Evolutionary conservation across 2,797 vertebrate genomes (phyloP), one percentile per base, ranked within the genome.

Genomic region (Merluccius polli): DNA sequence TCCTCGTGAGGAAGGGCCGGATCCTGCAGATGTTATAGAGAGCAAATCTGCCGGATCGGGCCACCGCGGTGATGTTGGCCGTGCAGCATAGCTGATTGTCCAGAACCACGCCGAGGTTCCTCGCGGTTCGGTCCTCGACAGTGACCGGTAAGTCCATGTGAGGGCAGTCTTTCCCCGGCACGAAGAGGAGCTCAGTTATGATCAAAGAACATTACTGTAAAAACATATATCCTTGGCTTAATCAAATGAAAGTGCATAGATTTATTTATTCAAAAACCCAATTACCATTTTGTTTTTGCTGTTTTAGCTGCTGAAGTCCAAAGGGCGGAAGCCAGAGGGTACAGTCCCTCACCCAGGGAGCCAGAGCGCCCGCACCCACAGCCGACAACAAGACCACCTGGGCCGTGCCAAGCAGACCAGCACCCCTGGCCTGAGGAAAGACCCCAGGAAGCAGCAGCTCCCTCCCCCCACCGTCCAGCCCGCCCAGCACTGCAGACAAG

Each of bases 301-400:
- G 5, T 74, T 75, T 83, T 65, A 94, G 92, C 77, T 91, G 83
- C 81, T 92, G 81, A 93, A 91, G 81, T 81, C 87, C 1, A 93
- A 90, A 90, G 81, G 83, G 0, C 87, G 48, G 67, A 77, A 82
- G 71, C 24, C 27, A 63, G 93, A 93, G 41, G 84, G 87, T 70
- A 87, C 84, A 5, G 59, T 59, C 15, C 12, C 36, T 6, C 91
- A 83, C 70, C 31, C 79, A 0, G 83, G 80, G 0, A 63, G 36
- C 11, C 87, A 75, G 7, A 67, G 79, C 0, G 13, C 70, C 21
- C 84, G 85, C 69, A 76, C 27, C 75, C 68, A 75, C 12, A 78
- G 77, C 32, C 80, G 88, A 82, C 16, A 81, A 82, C 1, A 72
- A 80, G 24, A 11, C 52, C 2, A 1, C 31, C 77, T 76, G 8